Percentiles rank a stretch among this genome's conserved stretches.
Evolutionary conservation across 2,888 invertebrate species (phyloP).

Genomic region (Horisme vitalbata): DNA sequence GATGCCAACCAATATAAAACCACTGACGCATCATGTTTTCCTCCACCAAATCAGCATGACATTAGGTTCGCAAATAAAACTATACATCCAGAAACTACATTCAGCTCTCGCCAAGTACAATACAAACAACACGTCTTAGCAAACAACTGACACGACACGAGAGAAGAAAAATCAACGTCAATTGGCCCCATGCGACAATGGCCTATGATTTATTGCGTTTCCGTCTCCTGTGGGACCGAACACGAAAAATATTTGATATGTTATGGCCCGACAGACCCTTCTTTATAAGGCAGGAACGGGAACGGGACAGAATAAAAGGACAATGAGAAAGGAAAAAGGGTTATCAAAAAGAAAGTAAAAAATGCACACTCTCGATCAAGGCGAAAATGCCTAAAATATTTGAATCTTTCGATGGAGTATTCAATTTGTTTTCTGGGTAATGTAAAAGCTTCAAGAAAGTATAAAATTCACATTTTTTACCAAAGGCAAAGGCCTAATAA

Average conservation of each 20-base stretch:
- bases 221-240: slow-evolving; percentile 49
- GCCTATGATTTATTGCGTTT: slow-evolving; percentile 70
- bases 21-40: slow-evolving; percentile 24
- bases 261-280: slow-evolving; percentile 23
- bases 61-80: slow-evolving; percentile 26
- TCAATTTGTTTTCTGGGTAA: background rate
- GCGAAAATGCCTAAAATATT: background rate
- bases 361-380: too few relatives aligned
- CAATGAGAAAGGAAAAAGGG: slow-evolving; percentile 7
- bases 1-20: slow-evolving; percentile 17
- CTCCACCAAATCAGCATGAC: slow-evolving; percentile 25
- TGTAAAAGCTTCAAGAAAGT: background rate
- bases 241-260: slow-evolving; percentile 41
- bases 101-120: slow-evolving; percentile 21
- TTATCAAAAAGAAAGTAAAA: too few relatives aligned
- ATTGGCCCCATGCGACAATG: slow-evolving; percentile 65
- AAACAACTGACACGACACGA: slow-evolving; percentile 35
- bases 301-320: slow-evolving; percentile 2
- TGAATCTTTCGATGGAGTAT: background rate
- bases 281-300: background rate
- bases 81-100: slow-evolving; percentile 18
- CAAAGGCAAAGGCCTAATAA: too few relatives aligned
- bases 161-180: slow-evolving; percentile 65
- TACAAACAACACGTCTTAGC: slow-evolving; percentile 37
- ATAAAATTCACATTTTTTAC: too few relatives aligned